Conservation (phyloP, 2,113 vertebrate species). For the Aspidoscelis tigris region DNA sequence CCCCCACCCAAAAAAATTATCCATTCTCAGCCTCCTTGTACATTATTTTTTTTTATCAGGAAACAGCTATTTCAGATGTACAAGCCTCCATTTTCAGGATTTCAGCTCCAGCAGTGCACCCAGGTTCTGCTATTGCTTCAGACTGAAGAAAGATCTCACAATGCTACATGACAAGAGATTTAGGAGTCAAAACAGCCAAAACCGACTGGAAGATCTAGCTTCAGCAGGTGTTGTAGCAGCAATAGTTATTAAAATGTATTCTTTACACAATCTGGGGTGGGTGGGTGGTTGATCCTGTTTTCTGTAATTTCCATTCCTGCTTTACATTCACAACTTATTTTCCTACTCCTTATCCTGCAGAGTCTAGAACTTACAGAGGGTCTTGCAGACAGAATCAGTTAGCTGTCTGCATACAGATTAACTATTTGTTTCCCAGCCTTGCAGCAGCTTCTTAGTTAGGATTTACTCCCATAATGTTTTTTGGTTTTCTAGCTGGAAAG, state of each 20-base stretch:
- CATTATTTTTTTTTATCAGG: no score
- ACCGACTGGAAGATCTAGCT: not conserved
- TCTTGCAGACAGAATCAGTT: constrained; percentile 20
- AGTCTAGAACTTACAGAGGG: not conserved
- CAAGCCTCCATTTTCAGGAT: no score
- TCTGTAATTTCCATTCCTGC: no score
- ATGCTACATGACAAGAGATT: not conserved
- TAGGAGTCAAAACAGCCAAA: no score
- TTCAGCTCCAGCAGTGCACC: no score
- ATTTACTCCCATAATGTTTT: constrained; percentile 17
- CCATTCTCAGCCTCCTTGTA: no score
- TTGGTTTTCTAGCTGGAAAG: not conserved
- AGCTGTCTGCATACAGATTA: not conserved
- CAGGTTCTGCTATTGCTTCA: not conserved
- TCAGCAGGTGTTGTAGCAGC: not conserved
- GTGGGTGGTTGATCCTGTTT: no score
- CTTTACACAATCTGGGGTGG: not conserved
- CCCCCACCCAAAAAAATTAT: no score
- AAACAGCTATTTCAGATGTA: no score
- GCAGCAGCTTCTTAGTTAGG: not conserved
- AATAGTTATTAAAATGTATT: not conserved
- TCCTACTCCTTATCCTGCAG: not conserved
- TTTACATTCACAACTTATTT: not conserved
- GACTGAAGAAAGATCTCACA: not conserved
- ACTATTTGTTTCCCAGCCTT: constrained; percentile 17